Evolutionary conservation across 2,797 vertebrate species (phyloP), one percentile per base, ranked within the genome.

Genomic region (Rhynchonycteris naso): DNA sequence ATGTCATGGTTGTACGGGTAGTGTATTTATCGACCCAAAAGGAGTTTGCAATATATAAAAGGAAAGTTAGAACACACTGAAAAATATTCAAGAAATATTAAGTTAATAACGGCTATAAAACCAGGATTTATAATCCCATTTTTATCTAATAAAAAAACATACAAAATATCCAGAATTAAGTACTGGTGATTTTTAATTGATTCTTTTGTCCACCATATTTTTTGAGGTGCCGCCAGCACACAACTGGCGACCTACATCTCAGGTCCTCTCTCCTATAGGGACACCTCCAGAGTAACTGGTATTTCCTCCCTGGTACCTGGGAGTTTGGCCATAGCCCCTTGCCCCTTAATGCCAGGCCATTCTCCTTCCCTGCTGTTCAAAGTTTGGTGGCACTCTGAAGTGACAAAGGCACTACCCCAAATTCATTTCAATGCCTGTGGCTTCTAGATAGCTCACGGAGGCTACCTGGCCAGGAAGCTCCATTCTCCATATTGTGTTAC

Each of bases 51-150:
- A 28, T 33, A 65, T n/a, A 28, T 24, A 30, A 9, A 74, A 92
- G 76, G 9, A 33, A 92, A 88, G 54, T 79, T 63, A 79, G 15
- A 52, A 78, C 30, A 71, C 16, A 56, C 3, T 33, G 8, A 78
- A 69, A 59, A 72, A 47, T 43, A 24, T 68, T 86, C 28, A 63
- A 90, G 50, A 63, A 74, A 69, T 28, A 68, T 47, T 74, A 86
- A 58, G 43, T 72, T 52, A 91, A 91, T 65, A 79, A 91, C 87
- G 35, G 21, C 28, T 69, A 95, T 28, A 89, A 89, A 86, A 82
- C 43, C 54, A 90, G 54, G 35, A 82, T 33, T 76, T 80, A 54
- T 19, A 50, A 54, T 76, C 33, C n/a, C 35, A 86, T 91, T 85
- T 92, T 91, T 84, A 91, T 59, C 88, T 82, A 76, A 81, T 54